Percentiles rank a stretch among this genome's conserved stretches.
phyloP scores from a whole-genome alignment of 2,797 vertebrate genomes.

The Halcyon chelicuti region DNA sequence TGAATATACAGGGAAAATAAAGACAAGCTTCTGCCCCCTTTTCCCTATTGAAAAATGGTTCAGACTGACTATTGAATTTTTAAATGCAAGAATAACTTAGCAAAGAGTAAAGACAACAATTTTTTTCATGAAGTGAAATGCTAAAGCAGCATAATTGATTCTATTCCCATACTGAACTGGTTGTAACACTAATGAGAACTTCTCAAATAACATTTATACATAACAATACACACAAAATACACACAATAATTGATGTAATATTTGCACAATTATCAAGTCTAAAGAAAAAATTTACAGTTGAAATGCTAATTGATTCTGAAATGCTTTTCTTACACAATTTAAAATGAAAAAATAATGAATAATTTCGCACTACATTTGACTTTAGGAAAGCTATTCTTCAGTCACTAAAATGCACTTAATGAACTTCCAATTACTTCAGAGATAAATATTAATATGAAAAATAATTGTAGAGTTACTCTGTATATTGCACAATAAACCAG shows the following conservation, averaged over 20 bases:
- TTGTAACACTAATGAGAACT: constrained; percentile 17
- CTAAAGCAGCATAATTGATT: constrained; percentile 10
- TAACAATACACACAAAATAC: neutral
- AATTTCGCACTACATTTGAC: neutral
- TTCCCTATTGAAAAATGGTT: constrained; percentile 40
- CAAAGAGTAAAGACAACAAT: constrained; percentile 30
- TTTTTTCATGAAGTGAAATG: neutral
- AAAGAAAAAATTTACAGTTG: neutral
- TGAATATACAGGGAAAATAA: constrained; percentile 59
- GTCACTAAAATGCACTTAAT: neutral
- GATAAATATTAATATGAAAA: neutral
- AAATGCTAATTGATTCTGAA: constrained; percentile 11
- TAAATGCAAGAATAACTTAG: constrained; percentile 57
- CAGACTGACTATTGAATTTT: constrained; percentile 46
- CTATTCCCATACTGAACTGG: neutral
- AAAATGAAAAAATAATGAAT: neutral
- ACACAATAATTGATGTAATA: neutral
- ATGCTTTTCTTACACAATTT: neutral
- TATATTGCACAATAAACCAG: neutral
- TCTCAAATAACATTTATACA: neutral
- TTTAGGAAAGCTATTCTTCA: neutral
- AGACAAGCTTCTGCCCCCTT: constrained; percentile 24
- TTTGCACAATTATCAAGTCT: neutral
- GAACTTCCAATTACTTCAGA: neutral
- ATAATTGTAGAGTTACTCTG: neutral